Percentiles rank a stretch among this genome's conserved stretches.
Evolutionary conservation across 2,113 vertebrate species (phyloP).

Genomic region (Pholis gunnellus): DNA sequence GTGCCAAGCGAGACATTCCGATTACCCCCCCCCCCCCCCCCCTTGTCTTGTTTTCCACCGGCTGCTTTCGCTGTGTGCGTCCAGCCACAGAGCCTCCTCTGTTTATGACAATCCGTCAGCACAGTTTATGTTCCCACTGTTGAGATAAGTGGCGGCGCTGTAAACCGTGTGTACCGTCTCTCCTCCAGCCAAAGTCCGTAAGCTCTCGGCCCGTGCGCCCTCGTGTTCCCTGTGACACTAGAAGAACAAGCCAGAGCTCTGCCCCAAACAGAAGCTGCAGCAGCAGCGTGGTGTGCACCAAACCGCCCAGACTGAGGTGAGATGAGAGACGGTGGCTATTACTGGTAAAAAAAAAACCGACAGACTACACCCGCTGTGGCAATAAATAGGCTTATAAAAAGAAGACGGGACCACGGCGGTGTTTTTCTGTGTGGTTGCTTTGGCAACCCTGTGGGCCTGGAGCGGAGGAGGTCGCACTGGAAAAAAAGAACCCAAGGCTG

Average conservation of each 20-base stretch:
- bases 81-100: constrained; percentile 23
- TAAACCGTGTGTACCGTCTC: constrained; percentile 44
- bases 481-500: constrained; percentile 27
- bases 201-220: background rate
- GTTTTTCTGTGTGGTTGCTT: constrained; percentile 66
- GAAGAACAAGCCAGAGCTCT: background rate
- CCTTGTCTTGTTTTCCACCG: constrained; percentile 16
- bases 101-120: constrained; percentile 53
- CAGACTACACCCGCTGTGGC: constrained; percentile 37
- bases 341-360: background rate
- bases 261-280: constrained; percentile 24
- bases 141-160: constrained; percentile 53
- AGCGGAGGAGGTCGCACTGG: constrained; percentile 11
- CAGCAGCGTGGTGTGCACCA: background rate
- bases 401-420: constrained; percentile 9
- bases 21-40: background rate
- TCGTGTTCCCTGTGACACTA: background rate
- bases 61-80: constrained; percentile 4
- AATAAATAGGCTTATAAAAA: constrained; percentile 46
- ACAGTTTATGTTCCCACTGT: constrained; percentile 51
- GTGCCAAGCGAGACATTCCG: background rate
- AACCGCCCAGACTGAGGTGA: constrained; percentile 37
- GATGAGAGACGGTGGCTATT: constrained; percentile 20
- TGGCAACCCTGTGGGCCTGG: constrained; percentile 28
- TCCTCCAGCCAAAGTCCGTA: background rate